phyloP scores from a whole-genome alignment of 2,888 invertebrate genomes.

The Perizoma flavofasciatum region DNA sequence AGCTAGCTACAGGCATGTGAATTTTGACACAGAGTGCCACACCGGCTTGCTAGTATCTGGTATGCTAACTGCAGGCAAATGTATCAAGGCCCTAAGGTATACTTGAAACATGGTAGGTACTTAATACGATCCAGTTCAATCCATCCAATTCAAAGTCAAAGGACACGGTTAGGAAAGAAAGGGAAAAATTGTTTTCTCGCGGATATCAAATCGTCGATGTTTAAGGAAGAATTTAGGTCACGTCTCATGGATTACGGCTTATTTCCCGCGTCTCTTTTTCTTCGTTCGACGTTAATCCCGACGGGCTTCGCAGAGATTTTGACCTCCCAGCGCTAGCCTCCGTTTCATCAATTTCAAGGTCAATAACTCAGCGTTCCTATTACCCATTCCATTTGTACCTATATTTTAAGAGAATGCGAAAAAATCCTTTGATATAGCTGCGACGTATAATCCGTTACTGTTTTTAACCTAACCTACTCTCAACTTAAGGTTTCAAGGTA shows the following conservation, averaged over 20 bases:
- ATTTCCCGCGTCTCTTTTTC: constrained; percentile 80
- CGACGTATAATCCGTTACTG: too few species aligned
- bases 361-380: constrained; percentile 38
- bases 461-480: too few species aligned
- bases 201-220: constrained; percentile 79
- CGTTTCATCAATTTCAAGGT: constrained; percentile 59
- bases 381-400: constrained; percentile 6
- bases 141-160: constrained; percentile 62
- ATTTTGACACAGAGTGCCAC: too few species aligned
- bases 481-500: too few species aligned
- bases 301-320: constrained; percentile 70
- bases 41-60: too few species aligned
- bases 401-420: too few species aligned
- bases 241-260: constrained; percentile 80
- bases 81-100: constrained; percentile 24
- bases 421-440: too few species aligned
- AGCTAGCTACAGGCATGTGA: too few species aligned
- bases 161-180: constrained; percentile 59
- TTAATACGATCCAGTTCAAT: constrained; percentile 47
- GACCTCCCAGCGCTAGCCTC: constrained; percentile 53
- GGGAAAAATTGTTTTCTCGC: constrained; percentile 74
- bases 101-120: constrained; percentile 49
- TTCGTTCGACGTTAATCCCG: constrained; percentile 81
- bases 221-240: constrained; percentile 80
- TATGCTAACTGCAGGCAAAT: constrained; percentile 20